Evolutionary conservation across 2,797 vertebrate species (phyloP).

Genomic region (Leuciscus waleckii): DNA sequence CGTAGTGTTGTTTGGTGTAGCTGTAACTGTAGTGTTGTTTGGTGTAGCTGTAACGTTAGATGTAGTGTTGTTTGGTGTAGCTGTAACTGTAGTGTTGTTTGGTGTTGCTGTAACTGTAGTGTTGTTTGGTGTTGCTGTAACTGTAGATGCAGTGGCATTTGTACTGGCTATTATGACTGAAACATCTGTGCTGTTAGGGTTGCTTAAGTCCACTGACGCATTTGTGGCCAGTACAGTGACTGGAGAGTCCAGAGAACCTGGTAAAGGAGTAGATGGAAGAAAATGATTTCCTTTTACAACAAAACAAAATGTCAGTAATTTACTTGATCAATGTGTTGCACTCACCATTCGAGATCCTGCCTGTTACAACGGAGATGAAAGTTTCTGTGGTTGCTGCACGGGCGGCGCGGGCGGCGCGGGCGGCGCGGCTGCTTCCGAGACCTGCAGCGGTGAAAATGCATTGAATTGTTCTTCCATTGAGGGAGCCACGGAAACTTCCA

Average conservation of each 20-base stretch:
- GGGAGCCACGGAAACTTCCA: neutral
- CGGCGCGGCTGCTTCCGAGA: neutral
- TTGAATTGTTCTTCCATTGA: neutral
- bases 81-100: neutral
- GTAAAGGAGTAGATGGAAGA: neutral
- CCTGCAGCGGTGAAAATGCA: constrained; percentile 1
- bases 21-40: neutral
- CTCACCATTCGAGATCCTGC: neutral
- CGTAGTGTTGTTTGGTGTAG: neutral
- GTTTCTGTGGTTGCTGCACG: neutral
- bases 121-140: neutral
- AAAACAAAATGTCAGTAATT: neutral
- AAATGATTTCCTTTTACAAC: neutral
- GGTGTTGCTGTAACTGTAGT: neutral
- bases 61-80: neutral
- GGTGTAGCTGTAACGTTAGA: fast-evolving
- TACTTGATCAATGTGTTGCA: neutral
- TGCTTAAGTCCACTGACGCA: neutral
- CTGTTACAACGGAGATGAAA: neutral
- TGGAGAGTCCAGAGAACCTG: neutral
- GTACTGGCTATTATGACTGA: neutral
- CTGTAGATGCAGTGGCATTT: neutral
- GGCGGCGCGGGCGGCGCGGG: neutral
- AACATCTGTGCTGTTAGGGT: constrained; percentile 19
- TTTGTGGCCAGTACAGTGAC: neutral